These are phyloP conservation scores for Corythaeola cristata DNA, from an alignment of 2,113 vertebrate species.

Conservation along the genomic window DNA sequence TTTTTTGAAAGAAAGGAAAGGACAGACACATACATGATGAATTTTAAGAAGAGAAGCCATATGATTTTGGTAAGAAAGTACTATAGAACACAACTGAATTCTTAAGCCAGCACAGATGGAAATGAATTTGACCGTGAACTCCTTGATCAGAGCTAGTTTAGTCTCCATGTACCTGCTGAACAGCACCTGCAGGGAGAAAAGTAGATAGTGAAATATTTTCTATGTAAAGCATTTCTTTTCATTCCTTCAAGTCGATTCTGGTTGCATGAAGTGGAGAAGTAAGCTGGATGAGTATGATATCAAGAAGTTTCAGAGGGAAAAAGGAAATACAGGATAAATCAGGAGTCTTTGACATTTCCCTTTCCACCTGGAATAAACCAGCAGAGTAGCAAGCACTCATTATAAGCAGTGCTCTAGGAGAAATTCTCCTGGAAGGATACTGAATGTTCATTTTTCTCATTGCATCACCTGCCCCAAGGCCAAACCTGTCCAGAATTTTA, in stretches of 20 bases:
- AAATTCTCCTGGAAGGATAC: neutral
- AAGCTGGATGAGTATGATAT: neutral
- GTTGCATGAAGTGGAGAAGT: neutral
- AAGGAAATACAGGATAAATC: neutral
- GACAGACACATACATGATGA: neutral
- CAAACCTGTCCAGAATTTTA: constrained; percentile 35
- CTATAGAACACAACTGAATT: neutral
- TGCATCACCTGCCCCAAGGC: neutral
- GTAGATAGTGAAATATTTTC: neutral
- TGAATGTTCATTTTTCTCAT: constrained; percentile 2
- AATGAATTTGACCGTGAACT: neutral
- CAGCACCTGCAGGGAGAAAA: neutral
- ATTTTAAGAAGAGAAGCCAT: neutral
- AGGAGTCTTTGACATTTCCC: neutral
- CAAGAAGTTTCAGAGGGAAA: neutral
- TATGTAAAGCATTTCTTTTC: neutral
- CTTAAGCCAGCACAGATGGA: neutral
- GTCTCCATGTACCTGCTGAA: neutral
- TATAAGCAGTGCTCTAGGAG: neutral
- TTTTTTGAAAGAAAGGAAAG: neutral
- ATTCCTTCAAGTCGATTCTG: neutral
- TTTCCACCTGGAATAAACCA: neutral
- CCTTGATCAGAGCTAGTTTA: neutral
- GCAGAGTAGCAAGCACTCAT: neutral
- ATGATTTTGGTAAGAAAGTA: neutral